phyloP scores from a whole-genome alignment of 53 echinoderm and acorn worm genomes.

The Temnopleurus reevesii region DNA sequence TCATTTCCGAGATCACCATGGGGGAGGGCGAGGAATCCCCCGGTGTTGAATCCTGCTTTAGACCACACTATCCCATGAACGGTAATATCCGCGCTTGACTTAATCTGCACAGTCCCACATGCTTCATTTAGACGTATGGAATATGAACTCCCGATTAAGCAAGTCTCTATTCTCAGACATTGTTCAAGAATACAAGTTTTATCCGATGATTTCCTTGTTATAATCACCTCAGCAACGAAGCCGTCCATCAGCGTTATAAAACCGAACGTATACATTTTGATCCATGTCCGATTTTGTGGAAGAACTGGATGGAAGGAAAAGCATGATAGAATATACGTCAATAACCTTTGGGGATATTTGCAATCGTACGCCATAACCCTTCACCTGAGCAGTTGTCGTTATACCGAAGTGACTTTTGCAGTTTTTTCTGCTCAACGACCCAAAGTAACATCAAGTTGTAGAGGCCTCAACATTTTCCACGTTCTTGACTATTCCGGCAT shows the following conservation, averaged over 20 bases:
- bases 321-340: too few species aligned
- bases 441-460: too few species aligned
- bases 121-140: background rate
- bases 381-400: too few species aligned
- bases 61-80: background rate
- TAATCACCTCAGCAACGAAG: background rate
- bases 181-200: background rate
- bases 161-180: background rate
- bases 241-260: background rate
- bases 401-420: too few species aligned
- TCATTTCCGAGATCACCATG: background rate
- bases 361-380: too few species aligned
- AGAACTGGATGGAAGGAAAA: too few species aligned
- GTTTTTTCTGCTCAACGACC: too few species aligned
- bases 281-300: background rate
- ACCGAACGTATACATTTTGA: background rate
- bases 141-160: background rate
- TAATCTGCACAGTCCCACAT: background rate
- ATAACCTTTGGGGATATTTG: too few species aligned
- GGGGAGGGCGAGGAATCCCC: background rate
- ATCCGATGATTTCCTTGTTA: background rate
- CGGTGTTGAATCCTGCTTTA: background rate
- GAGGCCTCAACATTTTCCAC: too few species aligned
- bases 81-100: background rate
- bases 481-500: too few species aligned